Base-by-base conservation (phyloP, 2,888 invertebrate genomes). In the Iphiclides podalirius region DNA sequence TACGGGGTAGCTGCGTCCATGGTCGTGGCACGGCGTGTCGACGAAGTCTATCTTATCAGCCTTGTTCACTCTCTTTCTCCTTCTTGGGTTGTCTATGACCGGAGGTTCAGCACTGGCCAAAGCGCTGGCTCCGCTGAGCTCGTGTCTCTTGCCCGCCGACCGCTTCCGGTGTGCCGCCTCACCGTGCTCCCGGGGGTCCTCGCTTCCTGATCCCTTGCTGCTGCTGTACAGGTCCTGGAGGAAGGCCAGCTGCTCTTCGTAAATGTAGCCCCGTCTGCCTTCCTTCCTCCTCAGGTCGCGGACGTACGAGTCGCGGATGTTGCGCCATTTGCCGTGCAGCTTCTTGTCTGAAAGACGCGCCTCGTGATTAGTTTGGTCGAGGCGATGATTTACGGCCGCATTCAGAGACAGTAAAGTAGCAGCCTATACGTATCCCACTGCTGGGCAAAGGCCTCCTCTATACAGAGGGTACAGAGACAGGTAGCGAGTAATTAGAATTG, bases 301-400 rank as follows among this genome's bases (percentile, higher is more conserved):
- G 14, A 82, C 84, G 63, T 73, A 84, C 1, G 80, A 75, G 54
- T 84, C 85, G n/a, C 82, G 66, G 37, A 84, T 74, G 61, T 83
- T 83, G n/a, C 85, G 72, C 85, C 85, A 84, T 72, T 83, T 84
- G 60, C 69, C 65, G 50, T 79, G 67, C 2, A 84, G 63, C 60
- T 75, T 83, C 59, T 72, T 76, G 62, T 66, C 83, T 84, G 77
- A n/a, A 53, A 53, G n/a, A n/a, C n/a, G n/a, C n/a, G n/a, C n/a
- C n/a, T n/a, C n/a, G n/a, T n/a, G n/a, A n/a, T n/a, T n/a, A n/a
- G n/a, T n/a, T n/a, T n/a, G n/a, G n/a, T n/a, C n/a, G n/a, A n/a
- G n/a, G n/a, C n/a, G n/a, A n/a, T n/a, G n/a, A n/a, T n/a, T n/a
- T n/a, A n/a, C n/a, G n/a, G n/a, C n/a, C n/a, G n/a, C n/a, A n/a